phyloP scores from a whole-genome alignment of 1,140 invertebrate genomes.

The Hylyphantes graminicola region DNA sequence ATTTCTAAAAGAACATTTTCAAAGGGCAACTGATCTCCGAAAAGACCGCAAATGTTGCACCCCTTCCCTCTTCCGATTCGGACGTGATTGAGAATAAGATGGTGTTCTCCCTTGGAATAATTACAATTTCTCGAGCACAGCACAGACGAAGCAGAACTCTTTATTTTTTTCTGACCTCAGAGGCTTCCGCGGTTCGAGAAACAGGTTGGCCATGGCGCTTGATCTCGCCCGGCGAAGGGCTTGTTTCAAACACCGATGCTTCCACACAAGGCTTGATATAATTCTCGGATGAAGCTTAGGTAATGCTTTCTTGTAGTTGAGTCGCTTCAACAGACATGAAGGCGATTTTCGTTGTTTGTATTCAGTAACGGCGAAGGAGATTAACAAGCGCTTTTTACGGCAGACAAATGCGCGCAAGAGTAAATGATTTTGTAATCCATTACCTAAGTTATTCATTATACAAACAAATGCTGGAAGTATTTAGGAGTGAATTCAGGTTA shows the following conservation, averaged over 20 bases:
- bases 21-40: too few species aligned
- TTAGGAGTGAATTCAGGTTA: too few species aligned
- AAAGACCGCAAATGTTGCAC: background rate
- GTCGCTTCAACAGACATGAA: background rate
- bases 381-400: background rate
- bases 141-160: constrained; percentile 38
- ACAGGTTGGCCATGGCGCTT: constrained; percentile 42
- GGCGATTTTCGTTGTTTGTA: constrained; percentile 19
- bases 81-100: background rate
- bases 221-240: constrained; percentile 13
- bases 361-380: constrained; percentile 7
- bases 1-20: too few species aligned
- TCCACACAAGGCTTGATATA: constrained; percentile 1
- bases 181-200: constrained; percentile 41
- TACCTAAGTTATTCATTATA: too few species aligned
- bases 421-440: too few species aligned
- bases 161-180: constrained; percentile 33
- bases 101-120: constrained; percentile 8
- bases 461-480: too few species aligned
- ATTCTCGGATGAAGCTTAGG: constrained; percentile 21
- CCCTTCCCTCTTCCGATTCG: constrained; percentile 1
- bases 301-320: background rate
- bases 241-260: constrained; percentile 19
- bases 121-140: constrained; percentile 4
- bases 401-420: too few species aligned